Percentiles rank a stretch among this genome's conserved stretches.
Conservation (phyloP, 2,113 vertebrate species). For the Holacanthus passer region DNA sequence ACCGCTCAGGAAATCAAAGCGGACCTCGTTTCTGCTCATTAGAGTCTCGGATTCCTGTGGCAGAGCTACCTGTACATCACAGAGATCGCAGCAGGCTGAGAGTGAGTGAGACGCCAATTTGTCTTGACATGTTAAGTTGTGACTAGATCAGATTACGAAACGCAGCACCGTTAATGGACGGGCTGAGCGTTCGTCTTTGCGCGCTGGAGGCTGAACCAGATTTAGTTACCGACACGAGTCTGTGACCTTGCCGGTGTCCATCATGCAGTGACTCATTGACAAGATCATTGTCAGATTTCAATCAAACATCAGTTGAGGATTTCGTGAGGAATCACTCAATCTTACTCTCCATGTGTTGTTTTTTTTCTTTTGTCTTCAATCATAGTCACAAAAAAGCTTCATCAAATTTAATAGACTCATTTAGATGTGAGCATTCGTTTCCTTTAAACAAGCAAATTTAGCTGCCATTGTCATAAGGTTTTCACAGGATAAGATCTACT, state of each 20-base stretch:
- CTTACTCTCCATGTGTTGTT: neutral
- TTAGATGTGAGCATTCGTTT: neutral
- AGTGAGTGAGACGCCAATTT: slow-evolving; percentile 60
- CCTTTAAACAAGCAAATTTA: neutral
- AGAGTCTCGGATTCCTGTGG: slow-evolving; percentile 58
- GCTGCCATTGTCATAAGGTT: neutral
- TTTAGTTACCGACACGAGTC: slow-evolving; percentile 57
- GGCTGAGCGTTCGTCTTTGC: slow-evolving; percentile 53
- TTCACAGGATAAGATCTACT: no score
- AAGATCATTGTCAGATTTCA: slow-evolving; percentile 45
- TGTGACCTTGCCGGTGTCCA: slow-evolving; percentile 70
- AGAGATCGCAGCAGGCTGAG: neutral
- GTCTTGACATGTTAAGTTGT: slow-evolving; percentile 76
- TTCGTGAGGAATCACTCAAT: neutral
- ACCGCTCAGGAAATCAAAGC: slow-evolving; percentile 48
- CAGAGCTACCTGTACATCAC: slow-evolving; percentile 56
- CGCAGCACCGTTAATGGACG: slow-evolving; percentile 65
- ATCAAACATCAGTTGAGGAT: slow-evolving; percentile 43
- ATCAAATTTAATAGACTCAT: neutral
- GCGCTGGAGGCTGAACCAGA: slow-evolving; percentile 27
- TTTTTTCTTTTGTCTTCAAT: neutral
- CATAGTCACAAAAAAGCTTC: no score
- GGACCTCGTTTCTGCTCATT: slow-evolving; percentile 28
- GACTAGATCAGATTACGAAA: slow-evolving; percentile 71
- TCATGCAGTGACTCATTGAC: slow-evolving; percentile 48